These are phyloP conservation scores for Polyergus mexicanus DNA, from an alignment of 1,140 invertebrate species.

Conservation along the genomic window DNA sequence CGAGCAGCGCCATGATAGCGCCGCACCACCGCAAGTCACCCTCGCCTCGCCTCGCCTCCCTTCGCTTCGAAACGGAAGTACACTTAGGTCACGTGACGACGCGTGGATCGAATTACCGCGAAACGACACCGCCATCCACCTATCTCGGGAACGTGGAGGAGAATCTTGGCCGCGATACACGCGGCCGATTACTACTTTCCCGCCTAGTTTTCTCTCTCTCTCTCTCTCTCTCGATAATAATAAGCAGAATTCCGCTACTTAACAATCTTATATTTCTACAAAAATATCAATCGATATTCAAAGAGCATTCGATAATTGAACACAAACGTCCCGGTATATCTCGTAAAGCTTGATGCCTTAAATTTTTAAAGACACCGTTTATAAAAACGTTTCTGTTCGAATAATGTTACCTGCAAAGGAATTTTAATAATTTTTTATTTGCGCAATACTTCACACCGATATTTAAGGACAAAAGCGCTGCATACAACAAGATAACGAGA, in stretches of 20 bases:
- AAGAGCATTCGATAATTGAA: no score
- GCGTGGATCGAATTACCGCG: slow-evolving; percentile 72
- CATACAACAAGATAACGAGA: not conserved
- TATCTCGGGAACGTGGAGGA: slow-evolving; percentile 13
- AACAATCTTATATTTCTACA: not conserved
- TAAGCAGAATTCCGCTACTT: not conserved
- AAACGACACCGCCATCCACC: slow-evolving; percentile 51
- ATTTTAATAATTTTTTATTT: not conserved
- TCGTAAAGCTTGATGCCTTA: no score
- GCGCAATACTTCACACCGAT: not conserved
- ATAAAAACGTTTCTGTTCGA: not conserved
- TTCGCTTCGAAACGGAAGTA: slow-evolving; percentile 58
- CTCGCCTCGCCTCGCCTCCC: slow-evolving; percentile 52
- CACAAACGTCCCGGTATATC: no score
- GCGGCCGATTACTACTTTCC: slow-evolving; percentile 45
- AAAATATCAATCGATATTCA: no score
- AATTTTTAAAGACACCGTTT: not conserved
- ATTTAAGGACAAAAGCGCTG: not conserved
- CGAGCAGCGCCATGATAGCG: slow-evolving; percentile 78
- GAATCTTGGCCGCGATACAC: slow-evolving; percentile 36
- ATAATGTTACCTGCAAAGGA: not conserved
- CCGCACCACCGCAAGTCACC: slow-evolving; percentile 58
- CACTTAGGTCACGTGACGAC: slow-evolving; percentile 72
- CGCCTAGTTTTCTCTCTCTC: slow-evolving; percentile 9
- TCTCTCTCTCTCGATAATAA: not conserved